Evolutionary conservation across 2,888 invertebrate genomes (phyloP), one percentile per base, ranked within the genome.

Genomic region (Ditylenchus weischeri): DNA sequence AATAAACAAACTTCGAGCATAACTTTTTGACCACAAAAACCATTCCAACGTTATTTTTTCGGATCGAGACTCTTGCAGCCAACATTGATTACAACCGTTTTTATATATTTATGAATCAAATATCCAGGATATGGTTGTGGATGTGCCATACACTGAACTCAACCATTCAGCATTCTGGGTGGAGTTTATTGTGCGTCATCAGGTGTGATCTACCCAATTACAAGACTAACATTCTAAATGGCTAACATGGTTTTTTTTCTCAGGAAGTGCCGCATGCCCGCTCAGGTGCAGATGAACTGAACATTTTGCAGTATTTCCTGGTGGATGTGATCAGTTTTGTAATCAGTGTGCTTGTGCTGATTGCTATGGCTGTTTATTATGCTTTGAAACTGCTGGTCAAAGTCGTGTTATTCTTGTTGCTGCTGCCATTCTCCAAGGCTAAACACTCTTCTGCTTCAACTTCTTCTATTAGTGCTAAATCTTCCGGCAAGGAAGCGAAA

Each of bases 141-240:
- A 83, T 64, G 83, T 83, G 15, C 83, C 83, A 0, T 83, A 80
- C 70, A 80, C 81, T 1, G 82, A 83, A 65, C 68, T 83, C 57
- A 77, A 79, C 67, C 81, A 83, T 66, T 79, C 83, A 36, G 81
- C 82, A 8, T 83, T 82, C 72, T 83, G 83, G 83, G 75, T 83
- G 1, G 83, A 83, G 65, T 83, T 83, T 73, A 83, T 83, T 66
- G 76, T 81, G 58, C 73, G 83, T n/a, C 83, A 83, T 65, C 79
- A 79, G 43, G 43, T 43, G 8, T 43, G 43, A 10, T 43, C 2
- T 13, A 43, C 43, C 1, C 3, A 43, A 13, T 6, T 43, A 43
- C 11, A 43, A 6, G 15, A 8, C 29, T 29, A 15, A 15, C 43
- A 43, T 43, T 43, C 2, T 13, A 43, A 43, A 29, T 5, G 5